phyloP scores from a whole-genome alignment of 2,113 vertebrate species.

The Shinisaurus crocodilurus region DNA sequence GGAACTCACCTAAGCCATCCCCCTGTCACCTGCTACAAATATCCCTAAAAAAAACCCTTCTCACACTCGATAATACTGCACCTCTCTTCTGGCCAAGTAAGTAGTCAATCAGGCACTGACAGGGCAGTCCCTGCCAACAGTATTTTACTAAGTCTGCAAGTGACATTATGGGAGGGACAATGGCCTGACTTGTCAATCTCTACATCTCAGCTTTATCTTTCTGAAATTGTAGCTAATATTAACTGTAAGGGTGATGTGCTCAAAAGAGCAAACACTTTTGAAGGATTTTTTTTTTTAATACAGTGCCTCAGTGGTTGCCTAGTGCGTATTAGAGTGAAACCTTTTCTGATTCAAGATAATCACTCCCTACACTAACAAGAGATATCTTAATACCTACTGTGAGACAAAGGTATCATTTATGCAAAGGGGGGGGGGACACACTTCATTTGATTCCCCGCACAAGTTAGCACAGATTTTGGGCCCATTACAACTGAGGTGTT shows the following conservation, averaged over 20 bases:
- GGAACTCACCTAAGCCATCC: not conserved
- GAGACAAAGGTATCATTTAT: not conserved
- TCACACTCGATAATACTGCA: not conserved
- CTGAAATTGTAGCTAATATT: not conserved
- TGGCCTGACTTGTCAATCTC: not conserved
- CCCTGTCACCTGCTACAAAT: not conserved
- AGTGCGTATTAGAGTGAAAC: not conserved
- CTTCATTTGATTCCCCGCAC: too few species aligned
- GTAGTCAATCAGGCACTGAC: not conserved
- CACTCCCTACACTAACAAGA: not conserved
- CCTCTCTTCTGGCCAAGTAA: not conserved
- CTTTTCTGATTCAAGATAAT: too few species aligned
- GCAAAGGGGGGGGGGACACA: too few species aligned
- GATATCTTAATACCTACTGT: not conserved
- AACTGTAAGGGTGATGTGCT: not conserved
- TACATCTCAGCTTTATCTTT: not conserved
- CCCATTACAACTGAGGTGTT: too few species aligned
- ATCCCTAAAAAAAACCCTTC: not conserved
- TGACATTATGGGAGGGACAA: not conserved
- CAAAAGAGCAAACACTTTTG: not conserved
- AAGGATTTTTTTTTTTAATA: not conserved
- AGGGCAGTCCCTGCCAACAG: not conserved
- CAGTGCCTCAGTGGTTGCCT: not conserved
- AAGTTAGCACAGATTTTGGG: too few species aligned
- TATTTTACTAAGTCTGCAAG: not conserved